A percentile compares a stretch with the other conserved stretches of the same genome.
Conservation (phyloP, 2,888 invertebrate genomes). For the Boloria selene region DNA sequence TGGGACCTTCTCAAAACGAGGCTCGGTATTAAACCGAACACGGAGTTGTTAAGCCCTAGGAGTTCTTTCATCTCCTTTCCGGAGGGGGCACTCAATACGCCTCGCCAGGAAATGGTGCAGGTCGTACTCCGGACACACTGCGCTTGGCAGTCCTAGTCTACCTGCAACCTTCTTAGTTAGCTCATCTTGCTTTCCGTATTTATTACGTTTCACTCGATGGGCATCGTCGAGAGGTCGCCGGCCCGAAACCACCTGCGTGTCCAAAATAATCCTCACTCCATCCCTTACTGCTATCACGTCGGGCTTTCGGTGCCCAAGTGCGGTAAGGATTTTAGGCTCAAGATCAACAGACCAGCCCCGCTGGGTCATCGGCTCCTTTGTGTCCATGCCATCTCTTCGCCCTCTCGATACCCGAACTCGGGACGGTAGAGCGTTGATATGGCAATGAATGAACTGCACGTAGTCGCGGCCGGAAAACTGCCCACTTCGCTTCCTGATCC, state of each 20-base stretch:
- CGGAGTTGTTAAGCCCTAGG: constrained; percentile 12
- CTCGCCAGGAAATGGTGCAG: constrained; percentile 43
- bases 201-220: constrained; percentile 43
- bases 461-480: constrained; percentile 47
- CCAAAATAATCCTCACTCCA: constrained; percentile 45
- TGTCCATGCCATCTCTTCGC: background rate
- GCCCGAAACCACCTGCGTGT: constrained; percentile 53
- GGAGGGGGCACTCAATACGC: constrained; percentile 40
- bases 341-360: constrained; percentile 45
- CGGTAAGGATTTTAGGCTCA: constrained; percentile 46
- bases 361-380: constrained; percentile 35
- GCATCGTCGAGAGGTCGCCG: constrained; percentile 42
- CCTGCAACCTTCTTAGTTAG: constrained; percentile 39
- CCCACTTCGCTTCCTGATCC: constrained; percentile 25
- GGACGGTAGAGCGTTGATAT: constrained; percentile 51
- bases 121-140: constrained; percentile 35
- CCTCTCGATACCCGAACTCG: constrained; percentile 34
- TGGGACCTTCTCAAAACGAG: constrained; percentile 11
- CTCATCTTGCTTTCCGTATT: constrained; percentile 44
- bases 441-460: constrained; percentile 46
- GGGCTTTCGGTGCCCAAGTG: constrained; percentile 48
- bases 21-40: background rate
- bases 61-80: constrained; percentile 27
- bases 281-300: constrained; percentile 47
- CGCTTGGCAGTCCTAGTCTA: constrained; percentile 39